These are phyloP conservation scores for Electrona antarctica DNA, from an alignment of 2,113 vertebrate genomes.

Conservation along the genomic window DNA sequence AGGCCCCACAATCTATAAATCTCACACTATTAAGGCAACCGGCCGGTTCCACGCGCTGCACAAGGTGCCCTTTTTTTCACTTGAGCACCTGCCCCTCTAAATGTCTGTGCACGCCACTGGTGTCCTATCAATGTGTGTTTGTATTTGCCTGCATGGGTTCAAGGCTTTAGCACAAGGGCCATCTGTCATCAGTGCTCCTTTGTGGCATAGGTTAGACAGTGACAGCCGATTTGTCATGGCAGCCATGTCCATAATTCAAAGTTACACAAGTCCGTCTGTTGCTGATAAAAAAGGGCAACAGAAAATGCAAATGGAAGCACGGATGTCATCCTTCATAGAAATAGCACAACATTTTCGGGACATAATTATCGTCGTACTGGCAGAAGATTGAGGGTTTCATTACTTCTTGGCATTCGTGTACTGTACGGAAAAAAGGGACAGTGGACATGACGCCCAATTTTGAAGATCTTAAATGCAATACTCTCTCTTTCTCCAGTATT, in stretches of 20 bases:
- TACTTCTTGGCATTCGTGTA: not conserved
- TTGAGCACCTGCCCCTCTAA: too few species aligned
- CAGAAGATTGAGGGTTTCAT: not conserved
- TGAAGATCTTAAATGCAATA: not conserved
- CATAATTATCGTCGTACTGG: not conserved
- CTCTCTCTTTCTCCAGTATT: too few species aligned
- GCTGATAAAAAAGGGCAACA: not conserved
- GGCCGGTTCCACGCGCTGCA: too few species aligned
- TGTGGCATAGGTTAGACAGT: not conserved
- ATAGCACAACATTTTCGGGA: not conserved
- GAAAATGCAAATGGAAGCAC: not conserved
- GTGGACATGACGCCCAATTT: not conserved
- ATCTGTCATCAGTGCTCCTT: not conserved
- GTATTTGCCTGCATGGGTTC: not conserved
- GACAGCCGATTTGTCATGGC: not conserved
- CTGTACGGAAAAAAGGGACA: not conserved
- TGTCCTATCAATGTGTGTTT: not conserved
- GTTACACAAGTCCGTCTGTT: not conserved
- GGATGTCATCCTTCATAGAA: not conserved
- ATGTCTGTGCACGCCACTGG: too few species aligned
- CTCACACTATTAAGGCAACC: too few species aligned
- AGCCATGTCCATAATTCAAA: not conserved
- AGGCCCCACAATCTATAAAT: too few species aligned
- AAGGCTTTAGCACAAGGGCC: not conserved
- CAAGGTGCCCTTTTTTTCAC: too few species aligned